Evolutionary conservation across 2,888 invertebrate genomes (phyloP).

Genomic region (Drosophila mulleri): DNA sequence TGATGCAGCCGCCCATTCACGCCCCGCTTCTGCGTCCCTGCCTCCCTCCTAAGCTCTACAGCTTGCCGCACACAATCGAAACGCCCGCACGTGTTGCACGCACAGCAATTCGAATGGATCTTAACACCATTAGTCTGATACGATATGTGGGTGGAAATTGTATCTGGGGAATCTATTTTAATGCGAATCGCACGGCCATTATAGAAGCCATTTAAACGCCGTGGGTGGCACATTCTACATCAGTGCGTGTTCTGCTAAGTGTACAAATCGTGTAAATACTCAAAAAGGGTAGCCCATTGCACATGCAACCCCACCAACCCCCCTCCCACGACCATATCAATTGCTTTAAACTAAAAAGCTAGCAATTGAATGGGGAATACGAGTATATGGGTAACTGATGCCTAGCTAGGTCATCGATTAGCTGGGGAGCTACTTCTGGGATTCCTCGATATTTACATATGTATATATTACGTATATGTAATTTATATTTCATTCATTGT

Average conservation of each 20-base stretch:
- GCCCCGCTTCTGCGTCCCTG: too few relatives aligned
- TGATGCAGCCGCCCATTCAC: slow-evolving; percentile 13
- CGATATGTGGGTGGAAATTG: slow-evolving; percentile 38
- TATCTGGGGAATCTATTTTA: slow-evolving; percentile 57
- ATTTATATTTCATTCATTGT: too few relatives aligned
- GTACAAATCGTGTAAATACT: slow-evolving; percentile 11
- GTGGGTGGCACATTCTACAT: slow-evolving; percentile 50
- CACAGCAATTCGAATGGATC: slow-evolving; percentile 41
- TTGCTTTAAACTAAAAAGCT: slow-evolving; percentile 5
- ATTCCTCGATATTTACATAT: neutral
- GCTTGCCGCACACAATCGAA: slow-evolving; percentile 17
- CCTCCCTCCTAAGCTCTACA: neutral
- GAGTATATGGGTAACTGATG: neutral
- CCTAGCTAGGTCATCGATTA: neutral
- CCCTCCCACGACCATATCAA: neutral
- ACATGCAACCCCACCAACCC: neutral
- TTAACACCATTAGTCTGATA: slow-evolving; percentile 37
- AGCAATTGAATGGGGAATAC: neutral
- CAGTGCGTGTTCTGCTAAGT: slow-evolving; percentile 30
- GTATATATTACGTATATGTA: neutral
- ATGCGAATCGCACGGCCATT: slow-evolving; percentile 46
- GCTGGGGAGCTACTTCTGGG: neutral
- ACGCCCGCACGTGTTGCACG: slow-evolving; percentile 55
- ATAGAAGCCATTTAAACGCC: slow-evolving; percentile 52
- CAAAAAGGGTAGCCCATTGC: neutral